These are phyloP conservation scores for Varroa destructor DNA, from an alignment of 1,140 invertebrate species.

Conservation along the genomic window DNA sequence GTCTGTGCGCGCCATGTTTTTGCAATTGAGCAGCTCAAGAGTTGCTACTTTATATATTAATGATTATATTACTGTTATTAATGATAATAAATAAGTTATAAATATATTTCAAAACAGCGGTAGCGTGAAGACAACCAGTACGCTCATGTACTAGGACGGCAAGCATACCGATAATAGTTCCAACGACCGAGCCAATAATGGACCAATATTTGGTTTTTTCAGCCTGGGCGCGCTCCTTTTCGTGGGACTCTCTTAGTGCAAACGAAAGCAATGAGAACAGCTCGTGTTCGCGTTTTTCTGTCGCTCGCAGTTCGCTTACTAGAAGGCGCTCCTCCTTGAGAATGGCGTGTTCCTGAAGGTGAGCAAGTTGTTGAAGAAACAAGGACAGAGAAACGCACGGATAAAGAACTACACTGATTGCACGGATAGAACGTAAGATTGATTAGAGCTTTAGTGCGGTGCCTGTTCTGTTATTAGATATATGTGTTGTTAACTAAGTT, in stretches of 20 bases:
- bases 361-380: not conserved
- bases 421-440: too few species aligned
- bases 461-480: too few species aligned
- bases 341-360: slow-evolving; percentile 40
- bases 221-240: slow-evolving; percentile 56
- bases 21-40: too few species aligned
- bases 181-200: slow-evolving; percentile 55
- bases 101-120: too few species aligned
- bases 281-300: slow-evolving; percentile 49
- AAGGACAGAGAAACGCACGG: too few species aligned
- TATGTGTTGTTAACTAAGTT: too few species aligned
- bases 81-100: too few species aligned
- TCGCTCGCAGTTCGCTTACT: slow-evolving; percentile 37
- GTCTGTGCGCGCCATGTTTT: too few species aligned
- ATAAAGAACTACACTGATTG: too few species aligned
- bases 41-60: too few species aligned
- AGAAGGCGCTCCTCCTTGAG: slow-evolving; percentile 41
- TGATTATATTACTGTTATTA: too few species aligned
- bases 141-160: not conserved
- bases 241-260: slow-evolving; percentile 55
- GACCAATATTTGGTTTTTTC: slow-evolving; percentile 65
- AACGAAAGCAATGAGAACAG: slow-evolving; percentile 52
- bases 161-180: slow-evolving; percentile 48
- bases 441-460: too few species aligned
- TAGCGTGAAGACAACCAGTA: not conserved